Evolutionary conservation across 2,888 invertebrate genomes (phyloP).

Genomic region (Allacma fusca): DNA sequence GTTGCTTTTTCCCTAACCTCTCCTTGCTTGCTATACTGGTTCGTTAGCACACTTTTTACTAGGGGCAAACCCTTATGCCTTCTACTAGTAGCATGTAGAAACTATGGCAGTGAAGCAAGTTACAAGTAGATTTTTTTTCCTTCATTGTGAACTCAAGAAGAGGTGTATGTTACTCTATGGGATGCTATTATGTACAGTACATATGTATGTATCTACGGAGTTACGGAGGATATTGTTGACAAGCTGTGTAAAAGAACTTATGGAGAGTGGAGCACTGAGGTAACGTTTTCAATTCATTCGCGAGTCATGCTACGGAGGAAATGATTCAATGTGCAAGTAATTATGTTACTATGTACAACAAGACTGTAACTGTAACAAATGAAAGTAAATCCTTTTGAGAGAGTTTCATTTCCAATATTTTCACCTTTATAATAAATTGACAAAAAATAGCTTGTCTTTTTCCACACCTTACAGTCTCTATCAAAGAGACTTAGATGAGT

Average conservation of each 20-base stretch:
- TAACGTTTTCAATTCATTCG: neutral
- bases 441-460: neutral
- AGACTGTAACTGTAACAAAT: neutral
- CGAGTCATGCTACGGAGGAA: conserved; percentile 41
- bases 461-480: neutral
- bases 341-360: neutral
- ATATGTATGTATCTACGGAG: too few species aligned
- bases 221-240: too few species aligned
- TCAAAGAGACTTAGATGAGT: too few species aligned
- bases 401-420: neutral
- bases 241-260: too few species aligned
- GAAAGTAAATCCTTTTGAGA: conserved; percentile 25
- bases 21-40: neutral
- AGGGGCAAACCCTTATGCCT: too few species aligned
- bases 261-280: too few species aligned
- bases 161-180: too few species aligned
- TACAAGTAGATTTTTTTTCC: too few species aligned
- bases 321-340: conserved; percentile 13
- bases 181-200: too few species aligned
- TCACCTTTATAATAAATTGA: neutral
- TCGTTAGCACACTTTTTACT: neutral
- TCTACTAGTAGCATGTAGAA: too few species aligned
- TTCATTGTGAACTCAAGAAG: too few species aligned
- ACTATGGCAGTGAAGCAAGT: too few species aligned
- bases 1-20: neutral